phyloP scores from a whole-genome alignment of 2,113 vertebrate species.

The Dasypus novemcinctus region DNA sequence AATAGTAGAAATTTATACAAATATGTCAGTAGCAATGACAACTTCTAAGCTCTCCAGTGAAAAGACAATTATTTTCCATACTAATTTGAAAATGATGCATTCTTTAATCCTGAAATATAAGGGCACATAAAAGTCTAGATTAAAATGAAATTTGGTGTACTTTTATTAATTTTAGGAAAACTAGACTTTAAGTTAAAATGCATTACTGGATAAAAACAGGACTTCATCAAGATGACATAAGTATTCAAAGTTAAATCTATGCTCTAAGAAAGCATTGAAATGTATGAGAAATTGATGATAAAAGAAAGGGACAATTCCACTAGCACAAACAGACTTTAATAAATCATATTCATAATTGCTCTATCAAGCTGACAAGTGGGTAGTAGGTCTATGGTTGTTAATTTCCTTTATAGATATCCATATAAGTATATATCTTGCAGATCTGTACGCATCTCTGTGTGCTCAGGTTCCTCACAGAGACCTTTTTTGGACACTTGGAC shows the following conservation, averaged over 20 bases:
- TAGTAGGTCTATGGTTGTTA: background rate
- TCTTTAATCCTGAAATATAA: background rate
- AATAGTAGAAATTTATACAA: background rate
- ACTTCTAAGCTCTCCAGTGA: background rate
- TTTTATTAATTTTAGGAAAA: background rate
- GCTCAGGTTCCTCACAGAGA: background rate
- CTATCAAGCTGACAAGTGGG: background rate
- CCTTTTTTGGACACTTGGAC: background rate
- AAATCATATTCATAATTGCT: background rate
- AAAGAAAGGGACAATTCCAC: background rate
- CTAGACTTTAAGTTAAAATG: background rate
- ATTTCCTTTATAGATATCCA: background rate
- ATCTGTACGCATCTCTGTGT: background rate
- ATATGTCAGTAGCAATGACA: background rate
- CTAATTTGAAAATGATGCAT: background rate
- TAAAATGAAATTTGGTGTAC: conserved; percentile 2
- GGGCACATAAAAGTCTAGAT: background rate
- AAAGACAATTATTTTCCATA: background rate
- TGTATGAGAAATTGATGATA: background rate
- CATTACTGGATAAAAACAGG: background rate
- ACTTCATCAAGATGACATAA: background rate
- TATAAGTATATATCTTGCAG: background rate
- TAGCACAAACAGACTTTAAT: conserved; percentile 3
- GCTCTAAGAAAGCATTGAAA: conserved; percentile 2
- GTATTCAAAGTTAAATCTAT: conserved; percentile 3